Evolutionary conservation across 2,113 vertebrate genomes (phyloP), one percentile per base, ranked within the genome.

Genomic region (Prinia subflava): DNA sequence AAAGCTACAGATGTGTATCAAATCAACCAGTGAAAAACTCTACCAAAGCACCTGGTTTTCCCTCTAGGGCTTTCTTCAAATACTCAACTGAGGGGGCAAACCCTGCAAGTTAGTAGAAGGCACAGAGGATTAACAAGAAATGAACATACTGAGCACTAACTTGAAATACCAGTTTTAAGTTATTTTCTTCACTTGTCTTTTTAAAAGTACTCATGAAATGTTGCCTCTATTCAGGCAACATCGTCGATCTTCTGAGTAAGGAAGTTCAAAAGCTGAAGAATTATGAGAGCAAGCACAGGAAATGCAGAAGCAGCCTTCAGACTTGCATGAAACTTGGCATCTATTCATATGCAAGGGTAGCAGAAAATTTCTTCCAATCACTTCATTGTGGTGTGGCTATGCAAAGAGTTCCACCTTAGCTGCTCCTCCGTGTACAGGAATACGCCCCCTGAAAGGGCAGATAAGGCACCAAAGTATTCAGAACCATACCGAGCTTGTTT

Each of bases 11-110:
- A 60, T 49, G 33, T 25, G 7, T 25, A 77, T 41, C 56, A 63
- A 74, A 74, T 46, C 6, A 89, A 50, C 8, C 28, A 69, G 13
- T 9, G 24, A 83, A 76, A 57, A 87, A 31, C 27, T 57, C 28
- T 13, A 49, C 18, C 33, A 10, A 63, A 90, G 12, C n/a, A 41
- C 13, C 31, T 59, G 10, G 1, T 55, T 81, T 59, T 22, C 2
- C 65, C 46, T 49, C 9, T 31, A 81, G 62, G 46, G 25, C 24
- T 30, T 92, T 62, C 55, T 83, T 33, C 31, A 86, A 90, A 68
- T 12, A 47, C 8, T 63, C 65, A 60, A 1, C 0, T 13, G 9
- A 23, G 19, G 41, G 3, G n/a, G 12, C 8, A 12, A 78, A 60
- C 35, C 6, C 8, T 30, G 24, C n/a, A 27, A 68, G 8, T 67